phyloP scores from a whole-genome alignment of 37 sponge, comb jelly and placozoan species.

The Halisarca cf. caerulea region DNA sequence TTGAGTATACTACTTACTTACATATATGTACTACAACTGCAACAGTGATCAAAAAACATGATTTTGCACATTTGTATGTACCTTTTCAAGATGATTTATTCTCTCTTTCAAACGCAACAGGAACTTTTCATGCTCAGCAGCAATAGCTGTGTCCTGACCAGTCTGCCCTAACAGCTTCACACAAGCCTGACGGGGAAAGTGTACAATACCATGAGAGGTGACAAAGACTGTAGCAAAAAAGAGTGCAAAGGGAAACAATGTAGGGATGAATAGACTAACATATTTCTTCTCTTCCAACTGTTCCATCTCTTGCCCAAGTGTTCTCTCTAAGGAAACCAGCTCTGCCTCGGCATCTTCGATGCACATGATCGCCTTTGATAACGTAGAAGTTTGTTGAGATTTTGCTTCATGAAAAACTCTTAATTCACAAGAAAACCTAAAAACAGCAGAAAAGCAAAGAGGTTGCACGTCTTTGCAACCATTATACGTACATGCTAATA shows the following conservation, averaged over 20 bases:
- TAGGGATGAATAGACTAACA: slow-evolving; percentile 3
- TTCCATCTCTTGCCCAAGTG: slow-evolving; percentile 33
- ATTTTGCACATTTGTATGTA: slow-evolving; percentile 15
- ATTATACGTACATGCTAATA: no score
- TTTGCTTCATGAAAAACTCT: background rate
- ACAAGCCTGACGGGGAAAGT: slow-evolving; percentile 14
- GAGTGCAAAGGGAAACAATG: background rate
- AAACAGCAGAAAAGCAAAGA: background rate
- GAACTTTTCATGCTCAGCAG: slow-evolving; percentile 72
- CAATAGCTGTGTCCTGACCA: slow-evolving; percentile 89
- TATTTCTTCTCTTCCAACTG: slow-evolving; percentile 69
- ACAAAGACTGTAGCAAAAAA: background rate
- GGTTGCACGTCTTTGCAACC: no score
- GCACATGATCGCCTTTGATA: slow-evolving; percentile 37
- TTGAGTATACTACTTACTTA: no score
- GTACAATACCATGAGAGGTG: background rate
- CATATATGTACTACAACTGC: no score
- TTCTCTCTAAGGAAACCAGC: slow-evolving; percentile 45
- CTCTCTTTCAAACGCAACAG: slow-evolving; percentile 62
- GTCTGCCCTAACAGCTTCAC: slow-evolving; percentile 72
- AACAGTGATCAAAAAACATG: background rate
- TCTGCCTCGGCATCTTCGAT: slow-evolving; percentile 24
- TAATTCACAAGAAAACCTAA: slow-evolving; percentile 54
- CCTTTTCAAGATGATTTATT: slow-evolving; percentile 77
- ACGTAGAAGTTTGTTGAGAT: background rate